Evolutionary conservation across 2,113 vertebrate genomes (phyloP), one percentile per base, ranked within the genome.

Genomic region (Camelus bactrianus): DNA sequence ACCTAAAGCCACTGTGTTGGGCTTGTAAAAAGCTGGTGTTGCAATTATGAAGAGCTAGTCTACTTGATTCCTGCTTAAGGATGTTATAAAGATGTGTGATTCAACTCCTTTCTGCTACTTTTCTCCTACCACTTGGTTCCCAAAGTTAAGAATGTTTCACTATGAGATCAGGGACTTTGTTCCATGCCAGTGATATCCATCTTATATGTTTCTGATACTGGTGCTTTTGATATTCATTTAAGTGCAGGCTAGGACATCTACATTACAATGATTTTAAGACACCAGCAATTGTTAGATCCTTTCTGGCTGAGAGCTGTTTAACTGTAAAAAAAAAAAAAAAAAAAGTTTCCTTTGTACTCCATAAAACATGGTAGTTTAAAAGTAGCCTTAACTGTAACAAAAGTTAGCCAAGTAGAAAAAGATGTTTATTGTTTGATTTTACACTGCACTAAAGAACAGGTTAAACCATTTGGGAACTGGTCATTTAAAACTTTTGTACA

Each of bases 351-450:
- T 93, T 84, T 91, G 42, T 8, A 80, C 26, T 87, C n/a, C 65
- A 65, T 50, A 82, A 86, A 75, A 83, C 12, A 90, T 15, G 13
- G 10, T 3, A 84, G n/a, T 22, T 87, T 88, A 96, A 52, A 96
- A 67, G 60, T 15, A 92, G 60, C 1, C 28, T 67, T 81, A 73
- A n/a, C 20, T 79, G 91, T 62, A 67, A 56, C 32, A 81, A 86
- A 70, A 24, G 24, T 9, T 94, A 32, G 35, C 7, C 35, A 90
- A 92, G 67, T 0, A 84, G 38, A 94, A 93, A 93, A 72, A 38
- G 5, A 24, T 24, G 81, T 9, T 88, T 54, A 65, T 8, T 50
- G 15, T 20, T 93, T 95, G 22, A 19, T 64, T 87, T 83, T 69
- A 89, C 5, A 65, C 12, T 84, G 48, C 35, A 7, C 69, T 58